Evolutionary conservation across 2,888 invertebrate species (phyloP).

Genomic region (Galeruca laticollis): DNA sequence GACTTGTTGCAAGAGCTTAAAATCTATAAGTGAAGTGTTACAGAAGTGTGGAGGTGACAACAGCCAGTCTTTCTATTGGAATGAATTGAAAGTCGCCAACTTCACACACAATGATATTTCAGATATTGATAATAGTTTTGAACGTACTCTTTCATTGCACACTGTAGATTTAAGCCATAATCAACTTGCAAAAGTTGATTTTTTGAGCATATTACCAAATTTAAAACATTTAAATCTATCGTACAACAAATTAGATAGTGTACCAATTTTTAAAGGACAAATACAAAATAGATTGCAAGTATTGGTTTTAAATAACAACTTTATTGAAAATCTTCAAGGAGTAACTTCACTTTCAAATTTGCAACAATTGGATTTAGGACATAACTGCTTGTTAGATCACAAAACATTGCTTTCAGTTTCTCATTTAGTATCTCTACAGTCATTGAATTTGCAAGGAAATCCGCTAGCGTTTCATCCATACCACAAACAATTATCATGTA

Average conservation of each 20-base stretch:
- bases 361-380: constrained; percentile 73
- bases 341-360: constrained; percentile 70
- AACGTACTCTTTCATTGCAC: constrained; percentile 73
- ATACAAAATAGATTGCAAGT: constrained; percentile 68
- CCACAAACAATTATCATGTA: constrained; percentile 70
- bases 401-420: constrained; percentile 70
- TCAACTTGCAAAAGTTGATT: constrained; percentile 69
- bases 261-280: constrained; percentile 72
- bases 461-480: constrained; percentile 74
- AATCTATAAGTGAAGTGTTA: constrained; percentile 66
- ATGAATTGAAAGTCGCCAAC: constrained; percentile 71
- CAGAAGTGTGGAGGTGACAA: constrained; percentile 73
- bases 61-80: constrained; percentile 73
- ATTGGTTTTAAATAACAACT: constrained; percentile 74
- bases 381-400: constrained; percentile 75
- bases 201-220: constrained; percentile 72
- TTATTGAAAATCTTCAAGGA: constrained; percentile 72
- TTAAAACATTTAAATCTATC: constrained; percentile 75
- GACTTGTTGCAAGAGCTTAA: constrained; percentile 67
- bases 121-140: constrained; percentile 70
- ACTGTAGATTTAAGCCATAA: constrained; percentile 77
- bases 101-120: constrained; percentile 72
- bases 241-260: constrained; percentile 71
- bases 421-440: constrained; percentile 69
- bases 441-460: constrained; percentile 72